Base-by-base conservation (phyloP, 2,797 vertebrate genomes). In the Lophotriccus pileatus region DNA sequence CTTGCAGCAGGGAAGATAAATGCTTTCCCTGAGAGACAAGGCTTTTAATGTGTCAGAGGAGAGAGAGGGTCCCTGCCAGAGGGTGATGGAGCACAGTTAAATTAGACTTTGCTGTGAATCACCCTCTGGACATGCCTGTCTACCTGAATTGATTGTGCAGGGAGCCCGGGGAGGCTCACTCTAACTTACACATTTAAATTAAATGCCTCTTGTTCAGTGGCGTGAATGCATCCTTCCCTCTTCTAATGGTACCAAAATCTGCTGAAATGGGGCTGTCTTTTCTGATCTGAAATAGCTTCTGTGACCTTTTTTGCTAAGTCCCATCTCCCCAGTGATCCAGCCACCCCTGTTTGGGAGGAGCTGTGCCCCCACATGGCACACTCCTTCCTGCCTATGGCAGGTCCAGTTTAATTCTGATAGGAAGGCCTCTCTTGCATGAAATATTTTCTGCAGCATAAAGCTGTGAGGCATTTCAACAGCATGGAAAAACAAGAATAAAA, bases 11-110 rank as follows among this genome's bases (percentile, higher is more conserved):
- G 2, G 0, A 84, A 94, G 91, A 87, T 89, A 79, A 88, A 89
- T 80, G 68, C 68, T 25, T 84, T 74, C 56, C 73, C 81, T 94
- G 75, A 90, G 84, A 94, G 84, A 60, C 59, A 63, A 82, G 32
- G 87, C 91, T 96, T 95, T 94, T 96, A 92, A 87, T 79, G 84
- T 87, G 91, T 94, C 91, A 92, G 30, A 36, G 20, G 73, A 78
- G 80, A 76, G 87, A 67, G 53, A 39, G 36, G 25, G 59, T 50
- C 79, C 69, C 44, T 5, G 5, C 64, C 84, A 73, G 62, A 69
- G 73, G 4, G 76, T 93, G 94, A 96, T 90, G 94, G 86, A 93
- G 83, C 14, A 1, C 22, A 46, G 66, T 68, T 89, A 77, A 89
- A 94, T 92, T 72, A 81, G 53, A 16, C 73, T 94, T 92, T 89